Percentiles rank a stretch among this genome's conserved stretches.
Conservation (phyloP, 2,113 vertebrate species). For the Penelope pileata region DNA sequence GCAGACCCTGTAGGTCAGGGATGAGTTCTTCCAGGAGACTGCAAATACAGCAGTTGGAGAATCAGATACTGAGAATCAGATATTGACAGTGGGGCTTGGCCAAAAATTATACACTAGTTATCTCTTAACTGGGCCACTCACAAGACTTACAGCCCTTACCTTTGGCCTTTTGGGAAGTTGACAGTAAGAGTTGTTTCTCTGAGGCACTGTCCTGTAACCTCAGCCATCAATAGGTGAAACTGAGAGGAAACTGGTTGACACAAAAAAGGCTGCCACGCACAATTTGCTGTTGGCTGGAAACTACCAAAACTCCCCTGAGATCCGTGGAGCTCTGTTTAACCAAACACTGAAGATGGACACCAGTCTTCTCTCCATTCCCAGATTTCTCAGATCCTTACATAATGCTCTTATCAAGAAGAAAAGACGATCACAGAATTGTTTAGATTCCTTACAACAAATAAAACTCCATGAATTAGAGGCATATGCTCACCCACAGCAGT, state of each 20-base stretch:
- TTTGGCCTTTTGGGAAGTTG: not conserved
- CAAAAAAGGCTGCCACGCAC: not conserved
- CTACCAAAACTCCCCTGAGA: not conserved
- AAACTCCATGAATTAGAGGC: not conserved
- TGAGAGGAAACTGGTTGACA: not conserved
- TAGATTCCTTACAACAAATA: not conserved
- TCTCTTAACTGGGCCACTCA: not conserved
- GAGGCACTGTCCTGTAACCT: not conserved
- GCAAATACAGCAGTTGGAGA: not conserved
- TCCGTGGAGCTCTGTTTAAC: not conserved
- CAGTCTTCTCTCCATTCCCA: not conserved
- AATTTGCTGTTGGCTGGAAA: not conserved
- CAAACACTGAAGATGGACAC: not conserved
- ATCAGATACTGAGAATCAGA: not conserved
- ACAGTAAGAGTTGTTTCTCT: not conserved
- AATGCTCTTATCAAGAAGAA: not conserved
- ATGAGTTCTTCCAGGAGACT: not conserved
- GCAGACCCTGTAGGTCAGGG: not conserved
- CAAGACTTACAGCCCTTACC: not conserved
- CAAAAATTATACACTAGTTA: not conserved
- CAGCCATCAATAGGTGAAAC: not conserved
- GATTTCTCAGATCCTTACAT: rapidly evolving
- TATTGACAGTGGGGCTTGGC: not conserved
- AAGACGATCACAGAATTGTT: not conserved
- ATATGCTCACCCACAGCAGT: not conserved